Evolutionary conservation across 2,113 vertebrate species (phyloP), one percentile per base, ranked within the genome.

Genomic region (Atrichornis clamosus): DNA sequence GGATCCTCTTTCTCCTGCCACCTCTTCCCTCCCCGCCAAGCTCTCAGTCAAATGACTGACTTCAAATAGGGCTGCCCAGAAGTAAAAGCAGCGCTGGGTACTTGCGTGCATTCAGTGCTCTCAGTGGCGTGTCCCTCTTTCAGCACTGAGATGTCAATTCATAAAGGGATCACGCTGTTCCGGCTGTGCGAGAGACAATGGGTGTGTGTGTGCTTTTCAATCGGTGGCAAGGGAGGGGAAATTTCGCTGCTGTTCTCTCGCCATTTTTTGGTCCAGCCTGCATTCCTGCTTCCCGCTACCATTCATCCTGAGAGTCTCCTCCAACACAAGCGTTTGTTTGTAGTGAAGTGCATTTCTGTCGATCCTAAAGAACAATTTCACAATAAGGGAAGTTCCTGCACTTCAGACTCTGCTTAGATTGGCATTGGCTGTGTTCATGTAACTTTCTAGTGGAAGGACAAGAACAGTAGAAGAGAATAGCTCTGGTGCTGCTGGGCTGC

Each of bases 81-180:
- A 89, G 89, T 77, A 84, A 84, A 89, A 89, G 90, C 72, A 55
- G 81, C 0, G 6, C 80, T 33, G 80, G 91, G 77, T 82, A 32
- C 78, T 95, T 96, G 89, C 2, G 9, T 79, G 90, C 92, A 68
- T 92, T 93, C 92, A 92, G 85, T 5, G 24, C 82, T 91, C 87
- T 86, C 89, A 79, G 89, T 13, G 17, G 89, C 44, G 10, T 97
- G 93, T 91, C 86, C 89, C 72, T 88, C 89, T 89, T 82, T 94
- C 82, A 96, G 82, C 76, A 32, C 85, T 56, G 58, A 92, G 81
- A 91, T 97, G 88, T 96, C 95, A 91, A 95, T 96, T 90, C 90
- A 95, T 92, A 91, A 87, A 95, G 91, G 89, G 94, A 90, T 95
- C 94, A 85, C 35, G 86, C 94, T 96, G 85, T 94, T 95, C 76